phyloP scores from a whole-genome alignment of 23 tunicate species.

The Trididemnum clinides region DNA sequence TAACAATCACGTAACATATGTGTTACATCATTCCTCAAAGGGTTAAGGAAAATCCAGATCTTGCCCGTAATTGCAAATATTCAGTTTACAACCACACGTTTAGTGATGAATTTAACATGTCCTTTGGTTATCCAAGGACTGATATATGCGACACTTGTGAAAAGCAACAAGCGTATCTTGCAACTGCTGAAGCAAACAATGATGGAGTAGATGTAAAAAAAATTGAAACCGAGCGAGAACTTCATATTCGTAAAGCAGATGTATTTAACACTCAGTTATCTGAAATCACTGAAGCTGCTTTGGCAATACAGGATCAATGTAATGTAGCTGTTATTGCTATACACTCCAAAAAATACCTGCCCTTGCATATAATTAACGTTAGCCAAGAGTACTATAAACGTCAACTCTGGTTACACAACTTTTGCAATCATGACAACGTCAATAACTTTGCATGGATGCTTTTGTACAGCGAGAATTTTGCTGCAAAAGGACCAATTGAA shows the following conservation, averaged over 20 bases:
- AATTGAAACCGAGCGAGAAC: neutral
- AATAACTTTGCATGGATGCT: neutral
- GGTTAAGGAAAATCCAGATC: neutral
- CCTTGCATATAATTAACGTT: neutral
- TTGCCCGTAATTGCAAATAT: neutral
- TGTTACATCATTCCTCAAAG: too few species aligned
- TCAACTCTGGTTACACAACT: neutral
- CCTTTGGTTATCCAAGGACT: neutral
- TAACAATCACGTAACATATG: too few species aligned
- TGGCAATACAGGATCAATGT: neutral
- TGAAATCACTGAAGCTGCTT: neutral
- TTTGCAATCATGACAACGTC: constrained; percentile 1
- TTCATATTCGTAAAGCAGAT: constrained; percentile 2
- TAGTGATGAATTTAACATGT: constrained; percentile 7
- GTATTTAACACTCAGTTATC: neutral
- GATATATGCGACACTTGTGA: neutral
- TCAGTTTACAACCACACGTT: neutral
- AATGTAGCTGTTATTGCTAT: neutral
- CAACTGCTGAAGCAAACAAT: neutral
- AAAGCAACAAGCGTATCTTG: neutral
- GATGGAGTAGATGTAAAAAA: neutral
- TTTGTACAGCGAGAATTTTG: constrained; percentile 1
- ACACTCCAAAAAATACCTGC: neutral
- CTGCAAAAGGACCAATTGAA: neutral
- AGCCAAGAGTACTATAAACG: neutral